These are phyloP conservation scores for Momotus momota DNA, from an alignment of 2,797 vertebrate species.

Conservation along the genomic window DNA sequence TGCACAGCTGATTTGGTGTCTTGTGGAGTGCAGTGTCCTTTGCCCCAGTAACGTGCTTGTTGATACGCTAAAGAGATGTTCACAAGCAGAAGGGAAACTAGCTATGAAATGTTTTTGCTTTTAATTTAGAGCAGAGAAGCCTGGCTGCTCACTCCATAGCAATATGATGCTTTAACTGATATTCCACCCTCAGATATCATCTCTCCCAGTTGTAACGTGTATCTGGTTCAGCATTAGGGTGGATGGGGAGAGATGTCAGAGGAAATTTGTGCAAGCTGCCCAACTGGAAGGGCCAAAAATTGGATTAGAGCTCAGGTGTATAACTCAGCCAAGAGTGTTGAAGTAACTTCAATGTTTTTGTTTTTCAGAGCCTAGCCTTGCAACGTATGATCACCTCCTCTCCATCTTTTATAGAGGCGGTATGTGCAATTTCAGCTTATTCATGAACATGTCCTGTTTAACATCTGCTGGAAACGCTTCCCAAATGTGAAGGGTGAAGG, in stretches of 20 bases:
- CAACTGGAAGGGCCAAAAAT: not conserved
- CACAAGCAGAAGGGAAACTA: not conserved
- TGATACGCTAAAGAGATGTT: not conserved
- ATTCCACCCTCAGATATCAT: fast-evolving
- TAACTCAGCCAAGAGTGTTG: not conserved
- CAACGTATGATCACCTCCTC: conserved; percentile 86
- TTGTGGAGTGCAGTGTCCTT: not conserved
- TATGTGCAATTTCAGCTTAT: conserved; percentile 56
- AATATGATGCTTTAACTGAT: not conserved
- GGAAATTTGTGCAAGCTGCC: not conserved
- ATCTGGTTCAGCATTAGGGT: not conserved
- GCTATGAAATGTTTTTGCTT: not conserved
- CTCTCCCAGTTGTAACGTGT: not conserved
- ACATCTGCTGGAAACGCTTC: not conserved
- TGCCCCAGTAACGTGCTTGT: not conserved
- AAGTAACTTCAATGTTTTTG: conserved; percentile 2
- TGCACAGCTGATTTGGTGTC: not conserved
- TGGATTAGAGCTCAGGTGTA: not conserved
- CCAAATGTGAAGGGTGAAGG: not conserved
- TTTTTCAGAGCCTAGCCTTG: conserved; percentile 88
- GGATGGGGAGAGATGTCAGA: fast-evolving
- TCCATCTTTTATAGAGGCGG: conserved; percentile 81
- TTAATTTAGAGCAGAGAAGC: not conserved
- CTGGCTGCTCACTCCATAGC: not conserved
- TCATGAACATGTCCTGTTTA: fast-evolving